Percentiles rank a stretch among this genome's conserved stretches.
phyloP scores from a whole-genome alignment of 2,797 vertebrate species.

The Hybognathus amarus region DNA sequence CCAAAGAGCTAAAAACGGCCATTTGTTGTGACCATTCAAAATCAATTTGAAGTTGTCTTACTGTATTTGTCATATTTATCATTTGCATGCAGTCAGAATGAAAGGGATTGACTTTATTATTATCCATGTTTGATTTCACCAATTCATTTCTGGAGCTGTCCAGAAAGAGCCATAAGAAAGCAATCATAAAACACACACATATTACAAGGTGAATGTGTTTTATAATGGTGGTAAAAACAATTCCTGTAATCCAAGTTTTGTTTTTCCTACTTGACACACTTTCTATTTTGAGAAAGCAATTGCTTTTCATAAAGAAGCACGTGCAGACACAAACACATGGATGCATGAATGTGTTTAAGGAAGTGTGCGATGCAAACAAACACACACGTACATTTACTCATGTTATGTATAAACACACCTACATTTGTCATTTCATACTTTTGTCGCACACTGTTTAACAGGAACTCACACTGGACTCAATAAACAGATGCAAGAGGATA shows the following conservation, averaged over 20 bases:
- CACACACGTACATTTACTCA: background rate
- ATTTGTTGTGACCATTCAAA: background rate
- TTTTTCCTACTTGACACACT: background rate
- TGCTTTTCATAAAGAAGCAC: background rate
- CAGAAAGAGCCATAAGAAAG: background rate
- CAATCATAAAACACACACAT: background rate
- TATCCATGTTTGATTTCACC: background rate
- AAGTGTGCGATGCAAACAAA: background rate
- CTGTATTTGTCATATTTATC: background rate
- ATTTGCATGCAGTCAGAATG: background rate
- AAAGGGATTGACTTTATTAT: background rate
- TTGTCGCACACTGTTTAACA: background rate
- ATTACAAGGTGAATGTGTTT: constrained; percentile 1
- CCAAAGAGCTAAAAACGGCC: background rate
- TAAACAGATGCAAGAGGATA: background rate
- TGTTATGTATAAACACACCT: background rate
- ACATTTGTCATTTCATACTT: background rate
- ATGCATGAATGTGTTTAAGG: background rate
- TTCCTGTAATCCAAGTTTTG: constrained; percentile 37
- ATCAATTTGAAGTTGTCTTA: background rate
- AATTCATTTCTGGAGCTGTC: constrained; percentile 4
- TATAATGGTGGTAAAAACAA: background rate
- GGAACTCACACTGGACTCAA: background rate
- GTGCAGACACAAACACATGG: background rate
- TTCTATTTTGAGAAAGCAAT: constrained; percentile 8